Conservation (phyloP, 2,797 vertebrate species). For the Acropternis orthonyx region DNA sequence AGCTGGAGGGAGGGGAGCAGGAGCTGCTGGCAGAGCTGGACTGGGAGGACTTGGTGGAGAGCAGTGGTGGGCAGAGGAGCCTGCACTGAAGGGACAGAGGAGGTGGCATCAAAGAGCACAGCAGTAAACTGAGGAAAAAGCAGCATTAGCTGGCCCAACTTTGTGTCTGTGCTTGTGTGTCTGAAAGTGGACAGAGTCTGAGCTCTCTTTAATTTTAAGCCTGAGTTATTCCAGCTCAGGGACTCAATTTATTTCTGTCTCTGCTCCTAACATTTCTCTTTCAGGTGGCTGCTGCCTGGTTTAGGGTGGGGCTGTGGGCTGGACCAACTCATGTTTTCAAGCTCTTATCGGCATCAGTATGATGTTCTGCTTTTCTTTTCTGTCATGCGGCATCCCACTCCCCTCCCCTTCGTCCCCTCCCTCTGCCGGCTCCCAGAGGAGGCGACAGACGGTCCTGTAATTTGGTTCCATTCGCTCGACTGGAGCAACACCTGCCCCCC, state of each 20-base stretch:
- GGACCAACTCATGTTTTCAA: constrained; percentile 56
- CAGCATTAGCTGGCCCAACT: background rate
- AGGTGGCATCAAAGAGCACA: background rate
- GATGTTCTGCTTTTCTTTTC: constrained; percentile 64
- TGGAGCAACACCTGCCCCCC: constrained; percentile 98
- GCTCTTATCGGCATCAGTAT: constrained; percentile 37
- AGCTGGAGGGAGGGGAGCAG: background rate
- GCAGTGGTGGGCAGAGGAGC: background rate
- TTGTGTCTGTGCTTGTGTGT: background rate
- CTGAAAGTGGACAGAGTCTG: background rate
- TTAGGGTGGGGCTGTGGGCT: constrained; percentile 55
- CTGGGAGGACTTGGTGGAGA: background rate
- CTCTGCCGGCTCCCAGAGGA: constrained; percentile 89
- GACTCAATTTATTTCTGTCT: constrained; percentile 48
- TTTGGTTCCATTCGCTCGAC: constrained; percentile 99
- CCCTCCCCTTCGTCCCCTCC: constrained; percentile 58
- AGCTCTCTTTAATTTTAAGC: constrained; percentile 38
- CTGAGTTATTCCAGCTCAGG: constrained; percentile 20
- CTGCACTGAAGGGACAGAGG: background rate
- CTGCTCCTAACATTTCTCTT: constrained; percentile 38
- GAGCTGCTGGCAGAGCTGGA: background rate
- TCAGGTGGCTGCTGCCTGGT: constrained; percentile 54
- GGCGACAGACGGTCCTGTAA: constrained; percentile 97
- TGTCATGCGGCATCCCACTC: constrained; percentile 37
- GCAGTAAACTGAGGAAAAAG: background rate